A percentile compares a stretch with the other conserved stretches of the same genome.
Conservation (phyloP, 2,888 invertebrate genomes). For the Caenorhabditis afra region DNA sequence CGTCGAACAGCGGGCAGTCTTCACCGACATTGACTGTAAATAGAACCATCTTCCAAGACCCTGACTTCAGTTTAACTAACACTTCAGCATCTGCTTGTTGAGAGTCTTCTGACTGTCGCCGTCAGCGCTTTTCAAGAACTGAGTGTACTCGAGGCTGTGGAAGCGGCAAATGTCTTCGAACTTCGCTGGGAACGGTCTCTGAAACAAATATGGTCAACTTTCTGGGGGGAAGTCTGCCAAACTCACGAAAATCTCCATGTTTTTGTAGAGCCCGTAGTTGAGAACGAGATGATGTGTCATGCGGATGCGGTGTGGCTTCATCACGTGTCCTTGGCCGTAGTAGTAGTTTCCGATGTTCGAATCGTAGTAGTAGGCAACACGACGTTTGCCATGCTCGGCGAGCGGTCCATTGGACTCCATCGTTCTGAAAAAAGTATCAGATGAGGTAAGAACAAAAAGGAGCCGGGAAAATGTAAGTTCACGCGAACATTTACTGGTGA, state of each 20-base stretch:
- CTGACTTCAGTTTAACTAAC: not conserved
- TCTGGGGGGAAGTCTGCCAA: not conserved
- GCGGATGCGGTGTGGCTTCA: slow-evolving; percentile 89
- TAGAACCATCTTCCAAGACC: not conserved
- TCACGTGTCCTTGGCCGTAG: slow-evolving; percentile 88
- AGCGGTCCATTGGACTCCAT: slow-evolving; percentile 32
- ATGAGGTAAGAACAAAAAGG: no score
- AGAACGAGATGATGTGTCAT: no score
- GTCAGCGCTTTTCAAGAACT: no score
- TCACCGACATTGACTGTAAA: slow-evolving; percentile 85
- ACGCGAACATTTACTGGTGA: no score
- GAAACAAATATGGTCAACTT: no score
- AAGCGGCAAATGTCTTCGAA: no score
- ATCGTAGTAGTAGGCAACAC: slow-evolving; percentile 78
- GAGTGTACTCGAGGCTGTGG: no score
- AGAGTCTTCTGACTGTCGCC: no score
- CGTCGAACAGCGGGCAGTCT: slow-evolving; percentile 99
- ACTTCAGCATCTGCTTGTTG: not conserved
- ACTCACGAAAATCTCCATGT: slow-evolving; percentile 96
- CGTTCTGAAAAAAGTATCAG: not conserved
- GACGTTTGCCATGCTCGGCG: slow-evolving; percentile 72
- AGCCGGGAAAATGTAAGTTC: no score
- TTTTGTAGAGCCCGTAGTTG: slow-evolving; percentile 98
- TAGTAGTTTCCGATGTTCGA: slow-evolving; percentile 99
- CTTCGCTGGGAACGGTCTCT: no score